A percentile compares a stretch with the other conserved stretches of the same genome.
Evolutionary conservation across 1,140 invertebrate species (phyloP).

Genomic region (Theocolax elegans): DNA sequence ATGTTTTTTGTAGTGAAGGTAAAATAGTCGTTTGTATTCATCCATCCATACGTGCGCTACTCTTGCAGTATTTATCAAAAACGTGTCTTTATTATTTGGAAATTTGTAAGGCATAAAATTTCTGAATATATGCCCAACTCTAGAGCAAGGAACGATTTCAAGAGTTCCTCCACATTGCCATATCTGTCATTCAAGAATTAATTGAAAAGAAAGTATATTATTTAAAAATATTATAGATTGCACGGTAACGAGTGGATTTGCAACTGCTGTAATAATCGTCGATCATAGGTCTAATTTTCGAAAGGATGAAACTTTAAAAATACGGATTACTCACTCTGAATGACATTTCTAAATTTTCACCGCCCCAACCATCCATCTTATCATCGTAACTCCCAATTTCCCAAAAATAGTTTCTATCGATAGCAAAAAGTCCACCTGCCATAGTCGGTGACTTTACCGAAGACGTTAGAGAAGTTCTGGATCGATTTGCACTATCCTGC

Average conservation of each 20-base stretch:
- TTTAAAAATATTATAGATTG: not conserved
- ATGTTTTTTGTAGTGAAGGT: constrained; percentile 82
- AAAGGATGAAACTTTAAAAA: too few relatives aligned
- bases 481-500: constrained; percentile 74
- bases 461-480: constrained; percentile 65
- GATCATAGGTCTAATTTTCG: too few relatives aligned
- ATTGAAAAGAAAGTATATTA: constrained; percentile 40
- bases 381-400: constrained; percentile 95
- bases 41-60: constrained; percentile 98
- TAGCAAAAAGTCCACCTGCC: constrained; percentile 93
- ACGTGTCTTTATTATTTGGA: constrained; percentile 86
- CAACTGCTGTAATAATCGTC: too few relatives aligned
- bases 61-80: constrained; percentile 91
- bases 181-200: too few relatives aligned
- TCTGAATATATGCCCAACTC: constrained; percentile 94
- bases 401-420: constrained; percentile 91
- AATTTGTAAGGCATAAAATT: constrained; percentile 94
- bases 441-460: constrained; percentile 84
- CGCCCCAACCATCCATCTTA: constrained; percentile 88
- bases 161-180: constrained; percentile 89
- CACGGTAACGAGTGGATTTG: too few relatives aligned
- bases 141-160: constrained; percentile 89
- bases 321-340: constrained; percentile 73
- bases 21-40: constrained; percentile 89
- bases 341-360: constrained; percentile 97